Conservation (phyloP, 2,888 invertebrate genomes). For the Erebia aethiops region DNA sequence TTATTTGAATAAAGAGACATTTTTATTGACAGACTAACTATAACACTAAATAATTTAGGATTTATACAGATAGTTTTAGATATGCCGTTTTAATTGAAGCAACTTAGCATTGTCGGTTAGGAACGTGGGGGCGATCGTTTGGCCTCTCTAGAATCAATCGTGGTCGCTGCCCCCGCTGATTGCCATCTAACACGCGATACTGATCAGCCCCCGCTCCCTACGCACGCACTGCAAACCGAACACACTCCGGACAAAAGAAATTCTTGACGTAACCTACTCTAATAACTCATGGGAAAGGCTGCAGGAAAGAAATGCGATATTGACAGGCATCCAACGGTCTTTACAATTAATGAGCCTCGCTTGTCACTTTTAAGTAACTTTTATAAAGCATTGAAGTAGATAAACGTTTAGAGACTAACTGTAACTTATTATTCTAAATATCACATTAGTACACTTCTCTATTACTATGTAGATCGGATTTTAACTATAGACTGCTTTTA, state of each 20-base stretch:
- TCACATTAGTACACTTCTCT: constrained; percentile 23
- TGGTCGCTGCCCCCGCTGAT: constrained; percentile 73
- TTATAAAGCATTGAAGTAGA: constrained; percentile 18
- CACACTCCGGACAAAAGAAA: constrained; percentile 62
- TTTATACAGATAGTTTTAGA: background rate
- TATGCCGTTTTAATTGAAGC: constrained; percentile 27
- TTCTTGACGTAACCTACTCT: constrained; percentile 62
- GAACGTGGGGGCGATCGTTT: constrained; percentile 45
- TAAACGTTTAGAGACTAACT: constrained; percentile 2
- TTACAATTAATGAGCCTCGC: constrained; percentile 36
- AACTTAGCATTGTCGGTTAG: constrained; percentile 37
- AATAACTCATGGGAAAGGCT: constrained; percentile 49
- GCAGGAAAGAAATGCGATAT: constrained; percentile 44
- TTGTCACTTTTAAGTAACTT: constrained; percentile 26
- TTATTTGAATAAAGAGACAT: no score
- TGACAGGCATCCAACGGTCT: constrained; percentile 42
- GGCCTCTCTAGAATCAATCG: constrained; percentile 70
- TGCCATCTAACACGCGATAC: constrained; percentile 77
- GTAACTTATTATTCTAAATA: constrained; percentile 5
- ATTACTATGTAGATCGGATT: constrained; percentile 68
- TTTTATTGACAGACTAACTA: no score
- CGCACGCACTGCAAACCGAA: constrained; percentile 54
- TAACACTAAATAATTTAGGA: background rate
- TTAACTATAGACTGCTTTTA: constrained; percentile 63
- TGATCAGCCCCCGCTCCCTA: constrained; percentile 72